Percentiles rank a stretch among this genome's conserved stretches.
These are phyloP conservation scores for Microcebus ravelobensis DNA, from an alignment of 2,113 vertebrate species.

Conservation along the genomic window DNA sequence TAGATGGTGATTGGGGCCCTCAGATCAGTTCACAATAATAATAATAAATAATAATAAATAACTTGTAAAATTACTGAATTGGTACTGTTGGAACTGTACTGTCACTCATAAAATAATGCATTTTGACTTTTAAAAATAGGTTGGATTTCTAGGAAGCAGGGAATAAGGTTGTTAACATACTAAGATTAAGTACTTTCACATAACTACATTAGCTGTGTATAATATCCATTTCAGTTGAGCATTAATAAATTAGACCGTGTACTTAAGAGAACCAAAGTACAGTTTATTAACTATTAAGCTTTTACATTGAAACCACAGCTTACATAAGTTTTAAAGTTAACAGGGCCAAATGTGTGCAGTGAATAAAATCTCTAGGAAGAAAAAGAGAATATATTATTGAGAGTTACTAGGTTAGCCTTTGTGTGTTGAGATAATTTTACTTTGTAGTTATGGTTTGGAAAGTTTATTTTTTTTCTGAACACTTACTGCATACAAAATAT, in stretches of 20 bases:
- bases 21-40: background rate
- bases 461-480: background rate
- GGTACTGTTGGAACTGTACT: background rate
- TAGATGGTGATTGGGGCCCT: background rate
- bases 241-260: background rate
- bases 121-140: constrained; percentile 23
- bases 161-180: background rate
- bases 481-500: background rate
- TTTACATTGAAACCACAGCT: background rate
- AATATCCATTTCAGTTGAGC: background rate
- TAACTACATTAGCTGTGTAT: background rate
- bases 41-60: too few relatives aligned
- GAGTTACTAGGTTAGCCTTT: background rate
- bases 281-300: background rate
- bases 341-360: background rate
- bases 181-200: background rate
- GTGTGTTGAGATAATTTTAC: constrained; percentile 1
- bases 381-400: background rate
- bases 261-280: constrained; percentile 9
- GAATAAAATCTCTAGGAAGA: background rate
- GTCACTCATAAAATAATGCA: background rate
- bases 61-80: background rate
- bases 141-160: background rate
- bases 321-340: constrained; percentile 21
- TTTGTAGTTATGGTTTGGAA: constrained; percentile 1